phyloP scores from a whole-genome alignment of 2,113 vertebrate genomes.

The Pteropus alecto region DNA sequence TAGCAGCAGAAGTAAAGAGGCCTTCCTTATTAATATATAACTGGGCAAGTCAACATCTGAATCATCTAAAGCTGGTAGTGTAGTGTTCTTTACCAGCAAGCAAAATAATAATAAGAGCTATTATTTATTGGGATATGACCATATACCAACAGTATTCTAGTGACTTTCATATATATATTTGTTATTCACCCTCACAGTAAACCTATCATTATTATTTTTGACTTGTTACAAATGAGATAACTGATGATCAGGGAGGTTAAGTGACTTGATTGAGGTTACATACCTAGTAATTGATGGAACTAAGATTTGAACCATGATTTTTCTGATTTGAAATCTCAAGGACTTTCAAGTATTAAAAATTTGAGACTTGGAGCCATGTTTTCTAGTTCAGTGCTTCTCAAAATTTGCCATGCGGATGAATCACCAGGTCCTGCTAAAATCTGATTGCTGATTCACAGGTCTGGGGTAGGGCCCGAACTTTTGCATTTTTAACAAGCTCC shows the following conservation, averaged over 20 bases:
- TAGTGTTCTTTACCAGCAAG: not conserved
- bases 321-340: conserved; percentile 4
- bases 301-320: not conserved
- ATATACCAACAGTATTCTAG: not conserved
- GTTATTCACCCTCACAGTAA: conserved; percentile 1
- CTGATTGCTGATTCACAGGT: not conserved
- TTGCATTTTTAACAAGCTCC: not conserved
- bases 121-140: conserved; percentile 34
- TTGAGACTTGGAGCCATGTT: not conserved
- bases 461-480: not conserved
- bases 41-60: not conserved
- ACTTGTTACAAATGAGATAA: conserved; percentile 23
- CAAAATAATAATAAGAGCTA: not conserved
- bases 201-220: not conserved
- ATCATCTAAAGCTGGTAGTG: not conserved
- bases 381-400: not conserved
- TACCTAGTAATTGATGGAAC: not conserved
- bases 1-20: not conserved
- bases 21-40: not conserved
- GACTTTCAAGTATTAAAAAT: not conserved
- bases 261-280: not conserved
- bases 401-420: not conserved
- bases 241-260: not conserved
- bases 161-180: conserved; percentile 16
- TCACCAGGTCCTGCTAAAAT: not conserved